phyloP scores from a whole-genome alignment of 2,113 vertebrate species.

The Peromyscus polionotus region DNA sequence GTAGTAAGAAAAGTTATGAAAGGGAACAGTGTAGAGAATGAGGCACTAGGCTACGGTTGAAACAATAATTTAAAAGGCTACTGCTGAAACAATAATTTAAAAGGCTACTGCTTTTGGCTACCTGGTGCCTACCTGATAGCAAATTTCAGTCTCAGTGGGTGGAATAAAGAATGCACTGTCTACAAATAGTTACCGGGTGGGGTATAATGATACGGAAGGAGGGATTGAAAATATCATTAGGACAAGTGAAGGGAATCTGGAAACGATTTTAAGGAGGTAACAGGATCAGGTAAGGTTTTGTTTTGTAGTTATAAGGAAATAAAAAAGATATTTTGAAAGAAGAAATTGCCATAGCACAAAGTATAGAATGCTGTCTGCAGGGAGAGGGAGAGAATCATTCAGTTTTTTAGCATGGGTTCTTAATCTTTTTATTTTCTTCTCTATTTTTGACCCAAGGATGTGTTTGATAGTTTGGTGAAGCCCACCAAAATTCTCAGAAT shows the following conservation, averaged over 20 bases:
- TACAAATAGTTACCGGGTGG: neutral
- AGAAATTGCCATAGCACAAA: neutral
- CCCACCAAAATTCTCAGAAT: neutral
- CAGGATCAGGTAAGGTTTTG: neutral
- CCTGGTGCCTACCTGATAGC: neutral
- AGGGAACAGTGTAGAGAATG: neutral
- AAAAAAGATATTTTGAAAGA: slow-evolving; percentile 42
- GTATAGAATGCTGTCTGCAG: neutral
- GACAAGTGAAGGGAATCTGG: neutral
- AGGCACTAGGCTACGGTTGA: too few species aligned
- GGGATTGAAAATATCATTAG: neutral
- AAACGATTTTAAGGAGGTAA: neutral
- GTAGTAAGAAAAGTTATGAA: neutral
- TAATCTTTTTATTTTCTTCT: neutral
- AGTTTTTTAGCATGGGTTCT: neutral
- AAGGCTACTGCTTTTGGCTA: neutral
- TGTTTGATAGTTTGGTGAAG: slow-evolving; percentile 12
- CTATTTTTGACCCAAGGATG: neutral
- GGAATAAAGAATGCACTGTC: neutral
- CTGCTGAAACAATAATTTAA: neutral
- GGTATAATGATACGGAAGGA: neutral
- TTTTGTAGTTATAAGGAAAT: neutral
- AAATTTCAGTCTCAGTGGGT: neutral
- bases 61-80: neutral
- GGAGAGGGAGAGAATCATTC: neutral